A percentile compares a stretch with the other conserved stretches of the same genome.
Conservation (phyloP, 2,888 invertebrate genomes). For the Nymphalis c-album region DNA sequence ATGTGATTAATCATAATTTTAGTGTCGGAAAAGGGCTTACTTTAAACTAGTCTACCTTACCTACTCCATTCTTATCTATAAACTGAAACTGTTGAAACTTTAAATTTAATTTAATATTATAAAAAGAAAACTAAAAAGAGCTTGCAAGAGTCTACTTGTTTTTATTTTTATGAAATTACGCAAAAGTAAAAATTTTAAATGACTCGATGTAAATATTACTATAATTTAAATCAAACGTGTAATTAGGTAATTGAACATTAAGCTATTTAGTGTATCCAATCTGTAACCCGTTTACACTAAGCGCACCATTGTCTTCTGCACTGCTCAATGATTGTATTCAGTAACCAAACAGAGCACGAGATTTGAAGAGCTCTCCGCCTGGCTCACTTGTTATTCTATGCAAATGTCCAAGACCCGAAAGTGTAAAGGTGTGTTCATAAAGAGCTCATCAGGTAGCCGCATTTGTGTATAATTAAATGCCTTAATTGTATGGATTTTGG, state of each 20-base stretch:
- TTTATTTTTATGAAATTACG: too few relatives aligned
- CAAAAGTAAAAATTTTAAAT: too few relatives aligned
- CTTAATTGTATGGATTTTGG: slow-evolving; percentile 9
- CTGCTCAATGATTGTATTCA: slow-evolving; percentile 29
- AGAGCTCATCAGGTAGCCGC: slow-evolving; percentile 29
- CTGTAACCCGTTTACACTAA: slow-evolving; percentile 23
- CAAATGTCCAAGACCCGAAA: slow-evolving; percentile 63
- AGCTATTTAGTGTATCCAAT: neutral
- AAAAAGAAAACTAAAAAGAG: too few relatives aligned
- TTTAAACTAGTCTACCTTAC: too few relatives aligned
- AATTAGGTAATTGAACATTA: neutral
- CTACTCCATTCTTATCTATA: too few relatives aligned
- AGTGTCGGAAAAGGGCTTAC: too few relatives aligned
- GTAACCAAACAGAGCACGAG: slow-evolving; percentile 38
- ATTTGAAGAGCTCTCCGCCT: slow-evolving; percentile 36
- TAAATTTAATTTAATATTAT: too few relatives aligned
- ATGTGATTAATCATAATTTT: too few relatives aligned
- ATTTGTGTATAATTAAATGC: slow-evolving; percentile 13
- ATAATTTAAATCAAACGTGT: too few relatives aligned
- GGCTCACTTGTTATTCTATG: slow-evolving; percentile 71
- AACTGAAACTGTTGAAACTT: too few relatives aligned
- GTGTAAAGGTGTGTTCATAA: slow-evolving; percentile 40
- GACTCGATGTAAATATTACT: too few relatives aligned
- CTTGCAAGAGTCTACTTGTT: too few relatives aligned
- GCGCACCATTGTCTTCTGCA: slow-evolving; percentile 23